phyloP scores from a whole-genome alignment of 2,888 invertebrate species.

The Branchellion lobata region DNA sequence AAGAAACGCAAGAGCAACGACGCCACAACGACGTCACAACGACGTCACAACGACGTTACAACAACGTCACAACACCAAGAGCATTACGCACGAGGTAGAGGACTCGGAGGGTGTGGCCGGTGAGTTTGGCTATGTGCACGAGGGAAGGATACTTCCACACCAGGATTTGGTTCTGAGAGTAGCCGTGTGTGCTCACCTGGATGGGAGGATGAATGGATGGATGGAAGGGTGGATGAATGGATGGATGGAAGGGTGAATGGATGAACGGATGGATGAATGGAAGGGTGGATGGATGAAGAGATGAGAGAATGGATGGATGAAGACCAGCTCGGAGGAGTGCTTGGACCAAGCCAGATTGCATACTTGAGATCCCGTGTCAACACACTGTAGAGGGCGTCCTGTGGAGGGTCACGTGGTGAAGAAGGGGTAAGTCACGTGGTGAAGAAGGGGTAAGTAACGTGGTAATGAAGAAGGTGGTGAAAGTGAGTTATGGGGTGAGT shows the following conservation, averaged over 20 bases:
- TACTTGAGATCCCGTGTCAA: slow-evolving; percentile 91
- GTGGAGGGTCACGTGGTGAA: background rate
- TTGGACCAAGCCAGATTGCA: slow-evolving; percentile 89
- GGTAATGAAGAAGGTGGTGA: too few species aligned
- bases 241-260: background rate
- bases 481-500: too few species aligned
- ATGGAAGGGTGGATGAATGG: background rate
- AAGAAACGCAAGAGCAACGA: background rate
- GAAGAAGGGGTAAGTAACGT: too few species aligned
- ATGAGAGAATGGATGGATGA: background rate
- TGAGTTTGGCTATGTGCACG: slow-evolving; percentile 70
- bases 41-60: too few species aligned
- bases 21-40: too few species aligned
- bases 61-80: background rate
- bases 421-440: background rate
- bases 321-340: slow-evolving; percentile 87
- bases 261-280: too few species aligned
- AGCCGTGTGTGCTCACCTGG: slow-evolving; percentile 81
- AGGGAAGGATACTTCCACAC: slow-evolving; percentile 96
- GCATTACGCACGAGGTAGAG: slow-evolving; percentile 51
- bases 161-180: slow-evolving; percentile 88
- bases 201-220: background rate
- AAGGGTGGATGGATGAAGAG: background rate
- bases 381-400: slow-evolving; percentile 66
- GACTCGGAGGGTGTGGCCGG: slow-evolving; percentile 62